These are phyloP conservation scores for Turdus rufiventris DNA, from an alignment of 2,113 vertebrate genomes.

Conservation along the genomic window DNA sequence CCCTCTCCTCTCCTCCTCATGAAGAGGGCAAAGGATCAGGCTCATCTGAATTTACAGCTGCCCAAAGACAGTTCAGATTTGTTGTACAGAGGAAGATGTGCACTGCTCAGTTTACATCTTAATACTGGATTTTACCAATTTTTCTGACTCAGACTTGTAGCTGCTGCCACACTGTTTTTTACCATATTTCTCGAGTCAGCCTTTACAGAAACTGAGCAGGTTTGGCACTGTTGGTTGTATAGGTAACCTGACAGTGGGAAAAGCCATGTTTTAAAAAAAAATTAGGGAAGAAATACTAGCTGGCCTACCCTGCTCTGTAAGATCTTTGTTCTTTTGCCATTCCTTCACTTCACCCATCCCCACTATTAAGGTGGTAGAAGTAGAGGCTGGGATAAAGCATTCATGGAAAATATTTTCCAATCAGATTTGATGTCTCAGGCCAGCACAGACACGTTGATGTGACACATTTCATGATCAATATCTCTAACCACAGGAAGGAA, in stretches of 20 bases:
- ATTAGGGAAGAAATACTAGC: background rate
- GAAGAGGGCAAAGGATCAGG: background rate
- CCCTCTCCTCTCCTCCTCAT: rapidly evolving
- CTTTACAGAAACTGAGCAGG: background rate
- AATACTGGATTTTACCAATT: background rate
- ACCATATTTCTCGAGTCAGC: background rate
- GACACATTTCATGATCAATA: background rate
- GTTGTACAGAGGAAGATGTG: background rate
- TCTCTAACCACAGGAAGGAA: background rate
- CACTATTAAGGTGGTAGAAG: background rate
- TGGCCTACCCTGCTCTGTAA: background rate
- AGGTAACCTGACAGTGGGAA: background rate
- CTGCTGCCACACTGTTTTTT: background rate
- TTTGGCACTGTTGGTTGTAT: background rate
- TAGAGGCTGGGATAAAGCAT: background rate
- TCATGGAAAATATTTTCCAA: background rate
- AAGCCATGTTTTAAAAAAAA: background rate
- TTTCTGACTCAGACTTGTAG: background rate
- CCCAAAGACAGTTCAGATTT: background rate
- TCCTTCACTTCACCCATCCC: background rate
- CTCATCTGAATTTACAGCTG: background rate
- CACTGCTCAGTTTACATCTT: background rate
- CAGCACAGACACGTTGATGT: rapidly evolving
- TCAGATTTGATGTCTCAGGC: background rate
- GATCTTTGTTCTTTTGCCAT: background rate